A percentile compares a stretch with the other conserved stretches of the same genome.
Conservation (phyloP, 2,888 invertebrate species). For the Heliconius charithonia region DNA sequence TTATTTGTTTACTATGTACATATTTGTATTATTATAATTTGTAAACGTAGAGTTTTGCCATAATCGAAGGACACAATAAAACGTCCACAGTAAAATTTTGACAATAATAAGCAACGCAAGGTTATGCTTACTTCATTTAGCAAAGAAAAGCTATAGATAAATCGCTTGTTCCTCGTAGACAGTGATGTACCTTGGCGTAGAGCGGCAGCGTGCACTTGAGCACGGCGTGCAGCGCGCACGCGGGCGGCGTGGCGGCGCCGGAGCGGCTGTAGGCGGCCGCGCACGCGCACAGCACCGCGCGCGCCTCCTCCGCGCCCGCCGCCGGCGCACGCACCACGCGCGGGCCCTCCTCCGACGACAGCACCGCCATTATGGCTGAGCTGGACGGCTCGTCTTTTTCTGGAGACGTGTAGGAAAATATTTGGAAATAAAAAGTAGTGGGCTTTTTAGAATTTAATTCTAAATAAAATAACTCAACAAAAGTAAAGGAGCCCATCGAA, state of each 20-base stretch:
- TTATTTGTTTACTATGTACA: not conserved
- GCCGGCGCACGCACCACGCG: conserved; percentile 73
- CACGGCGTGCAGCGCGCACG: conserved; percentile 85
- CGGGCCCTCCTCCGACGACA: conserved; percentile 77
- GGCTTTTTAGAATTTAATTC: too few species aligned
- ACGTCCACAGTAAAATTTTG: too few species aligned
- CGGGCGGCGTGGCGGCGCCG: conserved; percentile 84
- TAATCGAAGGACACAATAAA: too few species aligned
- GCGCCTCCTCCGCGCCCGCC: conserved; percentile 73
- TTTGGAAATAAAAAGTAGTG: not conserved
- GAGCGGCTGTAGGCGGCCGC: conserved; percentile 74
- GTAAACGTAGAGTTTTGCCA: too few species aligned
- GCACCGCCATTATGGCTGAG: conserved; percentile 79
- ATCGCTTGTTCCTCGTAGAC: too few species aligned
- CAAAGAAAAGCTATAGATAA: too few species aligned
- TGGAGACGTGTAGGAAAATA: conserved; percentile 46
- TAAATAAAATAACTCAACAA: too few species aligned
- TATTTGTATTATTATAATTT: too few species aligned
- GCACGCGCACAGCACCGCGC: conserved; percentile 70
- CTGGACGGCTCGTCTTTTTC: conserved; percentile 77
- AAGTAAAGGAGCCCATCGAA: too few species aligned
- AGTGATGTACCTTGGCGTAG: conserved; percentile 85
- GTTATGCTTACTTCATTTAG: too few species aligned
- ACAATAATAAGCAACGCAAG: too few species aligned
- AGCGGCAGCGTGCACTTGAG: conserved; percentile 87